Base-by-base conservation (phyloP, 2,888 invertebrate genomes). In the Cinara cedri region DNA sequence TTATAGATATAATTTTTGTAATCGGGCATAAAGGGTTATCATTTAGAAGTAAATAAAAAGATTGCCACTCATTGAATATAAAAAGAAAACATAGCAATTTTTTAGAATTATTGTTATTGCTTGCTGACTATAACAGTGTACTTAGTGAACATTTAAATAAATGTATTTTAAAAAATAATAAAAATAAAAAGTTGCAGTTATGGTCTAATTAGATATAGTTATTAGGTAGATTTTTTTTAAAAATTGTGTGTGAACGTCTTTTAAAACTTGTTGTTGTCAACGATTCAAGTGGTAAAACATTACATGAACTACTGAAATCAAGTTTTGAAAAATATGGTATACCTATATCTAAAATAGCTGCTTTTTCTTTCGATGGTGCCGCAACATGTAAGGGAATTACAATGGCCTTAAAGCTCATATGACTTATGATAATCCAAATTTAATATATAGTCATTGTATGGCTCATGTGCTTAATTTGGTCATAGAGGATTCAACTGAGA, bases 131-230 rank as follows among this genome's bases (percentile, higher is more conserved):
- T 26, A 44, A 66, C 44, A 42, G 44, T 46, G 46, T 66, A 42
- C 42, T 66, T n/a, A 21, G 21, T 46, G 66, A 26, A 21, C 66
- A 66, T 44, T 42, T 66, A 19, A 10, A 66, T 21, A 14, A 14
- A 9, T 46, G 46, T 26, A n/a, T 66, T 66, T 21, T 46, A 8
- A 19, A 26, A 19, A 65, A 34, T 34, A 24, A 34, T 49, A 49
- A 49, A 49, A 16, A 49, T 49, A 54, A 54, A 72, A 81, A 44
- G 74, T 81, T 10, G 55, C 78, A 16, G 76, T 81, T 21, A 81
- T 81, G 81, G 81, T 78, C 54, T 72, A 81, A 72, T 71, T 78
- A 34, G 81, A 71, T 24, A 81, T 81, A 42, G 76, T 71, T 46
- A 72, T 81, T 21, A 57, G 76, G 24, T 81, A 81, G 13, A 57